Base-by-base conservation (phyloP, 2,113 vertebrate species). In the Pitta sordida region DNA sequence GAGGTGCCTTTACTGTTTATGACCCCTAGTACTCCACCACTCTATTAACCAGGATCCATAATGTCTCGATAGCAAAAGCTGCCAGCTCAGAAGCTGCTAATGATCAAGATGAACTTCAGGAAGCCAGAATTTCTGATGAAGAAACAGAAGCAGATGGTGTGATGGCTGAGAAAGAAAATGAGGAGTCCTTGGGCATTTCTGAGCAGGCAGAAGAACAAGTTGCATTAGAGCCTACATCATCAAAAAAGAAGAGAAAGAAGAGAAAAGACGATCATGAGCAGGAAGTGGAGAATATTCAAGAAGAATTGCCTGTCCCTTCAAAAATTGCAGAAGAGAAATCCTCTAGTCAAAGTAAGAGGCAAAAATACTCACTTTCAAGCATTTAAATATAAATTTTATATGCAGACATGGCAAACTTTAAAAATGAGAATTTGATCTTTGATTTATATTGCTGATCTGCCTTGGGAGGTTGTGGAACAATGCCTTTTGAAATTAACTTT, bases 151-250 rank as follows among this genome's bases (percentile, higher is more conserved):
- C 86, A 53, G 97, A 97, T 91, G 64, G 93, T 68, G 96, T 95
- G 60, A 93, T 7, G 2, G 96, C 96, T 77, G 98, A 98, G 94
- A 99, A 98, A 19, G 98, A 99, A 91, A 99, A 99, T 34, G 98
- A 98, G 32, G 97, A 97, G 29, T 91, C 98, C 82, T 81, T 95
- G 65, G 94, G 86, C 32, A 73, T 97, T 55, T 81, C 96, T 71
- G 94, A 88, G 78, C 86, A 92, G 76, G 15, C 85, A 78, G 95
- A 96, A 89, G 92, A 88, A 30, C 92, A 96, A 55, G 49, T 65
- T 81, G 18, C 43, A 17, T n/a, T 83, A 92, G 96, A 98, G 43
- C 49, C 93, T 76, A 32, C 71, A 1, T n/a, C 94, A 92, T 76
- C 81, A 4, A 97, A 98, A 94, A 98, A 95, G 58, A 98, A 97